Conservation (phyloP, 2,888 invertebrate species). For the Resseliella maxima region DNA sequence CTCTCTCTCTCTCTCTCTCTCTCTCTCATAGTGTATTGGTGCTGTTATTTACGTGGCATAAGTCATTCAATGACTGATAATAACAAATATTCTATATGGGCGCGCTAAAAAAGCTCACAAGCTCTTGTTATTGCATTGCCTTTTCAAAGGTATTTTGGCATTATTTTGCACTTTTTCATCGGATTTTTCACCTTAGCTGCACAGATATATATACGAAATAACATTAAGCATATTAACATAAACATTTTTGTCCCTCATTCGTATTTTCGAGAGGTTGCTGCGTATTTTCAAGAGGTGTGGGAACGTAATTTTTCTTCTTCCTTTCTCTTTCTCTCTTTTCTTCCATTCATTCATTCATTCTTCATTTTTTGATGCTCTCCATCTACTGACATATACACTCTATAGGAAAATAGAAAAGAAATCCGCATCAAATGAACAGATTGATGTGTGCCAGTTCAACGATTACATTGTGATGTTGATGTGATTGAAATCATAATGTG, state of each 20-base stretch:
- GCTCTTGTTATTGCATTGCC: not conserved
- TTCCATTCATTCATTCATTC: not conserved
- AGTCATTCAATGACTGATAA: conserved; percentile 4
- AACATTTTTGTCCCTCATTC: not conserved
- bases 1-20: too few relatives aligned
- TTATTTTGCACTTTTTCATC: conserved; percentile 13
- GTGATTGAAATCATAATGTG: conserved; percentile 38
- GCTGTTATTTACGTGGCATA: not conserved
- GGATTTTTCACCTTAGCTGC: not conserved
- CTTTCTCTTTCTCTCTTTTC: too few relatives aligned
- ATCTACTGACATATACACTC: too few relatives aligned
- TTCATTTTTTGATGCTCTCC: too few relatives aligned
- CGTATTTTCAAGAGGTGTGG: too few relatives aligned
- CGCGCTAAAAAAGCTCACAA: too few relatives aligned
- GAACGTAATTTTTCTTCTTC: not conserved
- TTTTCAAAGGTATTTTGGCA: not conserved
- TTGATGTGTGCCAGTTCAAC: conserved; percentile 26
- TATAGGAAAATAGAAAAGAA: not conserved
- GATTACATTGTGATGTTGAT: conserved; percentile 23
- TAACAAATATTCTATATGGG: not conserved
- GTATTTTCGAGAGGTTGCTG: not conserved
- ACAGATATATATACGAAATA: not conserved
- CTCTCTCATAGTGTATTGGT: not conserved
- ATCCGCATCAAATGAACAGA: not conserved
- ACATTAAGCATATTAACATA: not conserved